These are phyloP conservation scores for Pogonophryne albipinna DNA, from an alignment of 2,797 vertebrate species.

Conservation along the genomic window DNA sequence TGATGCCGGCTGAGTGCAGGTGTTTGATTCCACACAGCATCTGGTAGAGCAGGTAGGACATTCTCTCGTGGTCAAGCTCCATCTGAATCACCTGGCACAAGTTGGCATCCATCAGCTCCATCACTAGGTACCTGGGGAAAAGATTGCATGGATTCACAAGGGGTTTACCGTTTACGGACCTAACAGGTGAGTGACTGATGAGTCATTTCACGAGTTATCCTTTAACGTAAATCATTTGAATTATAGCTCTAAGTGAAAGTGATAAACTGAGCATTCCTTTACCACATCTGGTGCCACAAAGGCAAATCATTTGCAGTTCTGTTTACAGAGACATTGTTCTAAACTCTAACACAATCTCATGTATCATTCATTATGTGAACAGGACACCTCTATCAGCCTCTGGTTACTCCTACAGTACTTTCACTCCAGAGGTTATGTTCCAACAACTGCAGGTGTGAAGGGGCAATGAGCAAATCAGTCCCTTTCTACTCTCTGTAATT, in stretches of 20 bases:
- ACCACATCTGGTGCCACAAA: background rate
- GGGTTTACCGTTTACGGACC: background rate
- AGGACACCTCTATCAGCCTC: slow-evolving; percentile 47
- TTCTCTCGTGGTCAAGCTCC: slow-evolving; percentile 98
- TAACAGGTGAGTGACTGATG: background rate
- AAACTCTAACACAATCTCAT: slow-evolving; percentile 55
- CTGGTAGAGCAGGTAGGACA: slow-evolving; percentile 99
- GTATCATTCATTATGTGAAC: slow-evolving; percentile 62
- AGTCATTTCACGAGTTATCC: background rate
- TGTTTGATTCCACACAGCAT: slow-evolving; percentile 99
- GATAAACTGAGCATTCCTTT: background rate
- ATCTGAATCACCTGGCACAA: slow-evolving; percentile 99
- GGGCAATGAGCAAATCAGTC: slow-evolving; percentile 24
- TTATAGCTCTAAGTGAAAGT: background rate
- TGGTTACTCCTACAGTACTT: slow-evolving; percentile 58
- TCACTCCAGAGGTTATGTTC: slow-evolving; percentile 24
- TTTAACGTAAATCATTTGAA: background rate
- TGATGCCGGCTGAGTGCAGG: slow-evolving; percentile 98
- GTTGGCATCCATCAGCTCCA: slow-evolving; percentile 99
- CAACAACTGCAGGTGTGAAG: slow-evolving; percentile 32
- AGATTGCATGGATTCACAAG: background rate
- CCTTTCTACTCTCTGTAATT: background rate
- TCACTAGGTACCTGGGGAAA: slow-evolving; percentile 93
- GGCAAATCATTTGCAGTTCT: background rate
- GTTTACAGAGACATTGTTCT: slow-evolving; percentile 28